phyloP scores from a whole-genome alignment of 1,140 invertebrate species.

The Cyclina sinensis region DNA sequence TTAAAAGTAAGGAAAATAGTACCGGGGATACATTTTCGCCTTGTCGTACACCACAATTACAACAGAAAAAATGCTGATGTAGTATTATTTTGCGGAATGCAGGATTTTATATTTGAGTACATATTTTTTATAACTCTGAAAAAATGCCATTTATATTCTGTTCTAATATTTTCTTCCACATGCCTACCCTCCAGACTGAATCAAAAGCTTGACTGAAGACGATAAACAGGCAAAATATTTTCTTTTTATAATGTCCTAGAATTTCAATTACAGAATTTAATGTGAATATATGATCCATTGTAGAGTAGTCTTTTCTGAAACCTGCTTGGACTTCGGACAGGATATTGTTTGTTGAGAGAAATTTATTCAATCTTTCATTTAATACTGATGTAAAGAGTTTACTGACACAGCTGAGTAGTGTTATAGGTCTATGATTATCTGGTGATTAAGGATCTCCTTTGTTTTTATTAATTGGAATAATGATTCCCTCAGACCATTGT shows the following conservation, averaged over 20 bases:
- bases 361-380: constrained; percentile 24
- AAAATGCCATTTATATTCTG: not conserved
- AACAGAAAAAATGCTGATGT: not conserved
- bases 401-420: too few species aligned
- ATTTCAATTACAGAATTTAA: too few species aligned
- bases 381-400: constrained; percentile 12
- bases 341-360: not conserved
- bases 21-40: too few species aligned
- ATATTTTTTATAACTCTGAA: not conserved
- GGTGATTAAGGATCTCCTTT: not conserved
- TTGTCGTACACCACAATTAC: not conserved
- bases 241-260: too few species aligned
- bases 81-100: not conserved
- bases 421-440: not conserved
- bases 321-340: not conserved
- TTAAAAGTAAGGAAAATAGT: too few species aligned
- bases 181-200: too few species aligned
- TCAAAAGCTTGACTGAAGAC: too few species aligned
- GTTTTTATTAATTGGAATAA: constrained; percentile 15
- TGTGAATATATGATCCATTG: too few species aligned
- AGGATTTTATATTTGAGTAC: not conserved
- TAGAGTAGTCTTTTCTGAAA: too few species aligned
- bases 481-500: not conserved
- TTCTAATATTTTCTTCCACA: not conserved
- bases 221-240: too few species aligned